phyloP scores from a whole-genome alignment of 2,888 invertebrate species.

The Baccha elongata region DNA sequence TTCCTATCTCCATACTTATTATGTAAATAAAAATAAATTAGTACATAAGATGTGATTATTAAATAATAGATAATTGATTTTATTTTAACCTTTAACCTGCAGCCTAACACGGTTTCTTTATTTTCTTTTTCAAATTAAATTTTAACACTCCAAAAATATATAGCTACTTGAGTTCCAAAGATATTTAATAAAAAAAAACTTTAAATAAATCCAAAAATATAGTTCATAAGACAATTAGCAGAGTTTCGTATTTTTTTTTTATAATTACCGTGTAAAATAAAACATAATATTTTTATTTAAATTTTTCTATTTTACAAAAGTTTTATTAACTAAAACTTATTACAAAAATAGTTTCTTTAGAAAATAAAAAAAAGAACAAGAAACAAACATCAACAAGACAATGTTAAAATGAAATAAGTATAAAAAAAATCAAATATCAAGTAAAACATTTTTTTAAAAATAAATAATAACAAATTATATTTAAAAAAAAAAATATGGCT shows the following conservation, averaged over 20 bases:
- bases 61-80: background rate
- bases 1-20: background rate
- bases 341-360: slow-evolving; percentile 68
- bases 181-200: slow-evolving; percentile 11
- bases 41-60: background rate
- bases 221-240: slow-evolving; percentile 68
- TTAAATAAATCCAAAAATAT: slow-evolving; percentile 12
- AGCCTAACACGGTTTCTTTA: slow-evolving; percentile 9
- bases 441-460: slow-evolving; percentile 54
- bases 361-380: slow-evolving; percentile 68
- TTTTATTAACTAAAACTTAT: too few species aligned
- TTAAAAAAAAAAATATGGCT: slow-evolving; percentile 80
- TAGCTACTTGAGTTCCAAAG: slow-evolving; percentile 15
- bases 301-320: slow-evolving; percentile 4
- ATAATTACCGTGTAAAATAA: slow-evolving; percentile 46
- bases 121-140: slow-evolving; percentile 1
- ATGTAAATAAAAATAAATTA: slow-evolving; percentile 30
- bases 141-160: slow-evolving; percentile 14
- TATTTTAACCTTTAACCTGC: slow-evolving; percentile 43
- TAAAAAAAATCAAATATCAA: slow-evolving; percentile 49
- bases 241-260: slow-evolving; percentile 54
- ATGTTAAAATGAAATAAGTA: slow-evolving; percentile 67
- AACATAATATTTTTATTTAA: slow-evolving; percentile 7
- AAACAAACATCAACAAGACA: slow-evolving; percentile 67
- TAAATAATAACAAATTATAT: slow-evolving; percentile 55